Evolutionary conservation across 2,888 invertebrate species (phyloP), one percentile per base, ranked within the genome.

Genomic region (Argyresthia goedartella): DNA sequence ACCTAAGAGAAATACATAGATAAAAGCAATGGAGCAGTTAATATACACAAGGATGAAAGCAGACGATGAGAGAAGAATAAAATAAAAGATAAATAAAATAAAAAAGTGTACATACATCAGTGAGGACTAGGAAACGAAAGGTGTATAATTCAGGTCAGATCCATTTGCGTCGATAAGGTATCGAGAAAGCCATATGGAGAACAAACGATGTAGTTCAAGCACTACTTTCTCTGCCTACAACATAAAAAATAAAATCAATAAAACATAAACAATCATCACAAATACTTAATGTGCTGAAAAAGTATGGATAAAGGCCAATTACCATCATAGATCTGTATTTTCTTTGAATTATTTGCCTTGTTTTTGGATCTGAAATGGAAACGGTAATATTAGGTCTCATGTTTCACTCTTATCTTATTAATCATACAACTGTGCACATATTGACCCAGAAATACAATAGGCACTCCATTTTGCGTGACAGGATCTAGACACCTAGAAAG

Each of bases 301-400:
- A 1, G n/a, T n/a, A n/a, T n/a, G n/a, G n/a, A n/a, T n/a, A n/a
- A n/a, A n/a, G n/a, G n/a, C 1, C 57, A 89, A 95, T 93, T 89
- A 96, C 99, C 99, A 99, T 97, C 66, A 95, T 93, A 52, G 99
- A 99, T 88, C 96, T 97, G 88, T 98, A 99, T 88, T 95, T 96
- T 74, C 99, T 91, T 85, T 98, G 97, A 71, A 96, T 94, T 65
- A 99, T 93, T 89, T 98, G 96, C 72, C 97, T 91, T 63, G 96
- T 97, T 89, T 98, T 98, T 60, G 98, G 97, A 93, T 99, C 99
- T 99, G 89, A 54, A 93, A 92, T 57, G 50, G 44, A 55, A 55
- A 9, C 7, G 9, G 36, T 8, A 9, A 36, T 36, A 8, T 36
- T 36, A 36, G 7, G 9, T 36, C 9, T n/a, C n/a, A n/a, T n/a